Base-by-base conservation (phyloP, 2,113 vertebrate species). In the Amphilophus citrinellus region DNA sequence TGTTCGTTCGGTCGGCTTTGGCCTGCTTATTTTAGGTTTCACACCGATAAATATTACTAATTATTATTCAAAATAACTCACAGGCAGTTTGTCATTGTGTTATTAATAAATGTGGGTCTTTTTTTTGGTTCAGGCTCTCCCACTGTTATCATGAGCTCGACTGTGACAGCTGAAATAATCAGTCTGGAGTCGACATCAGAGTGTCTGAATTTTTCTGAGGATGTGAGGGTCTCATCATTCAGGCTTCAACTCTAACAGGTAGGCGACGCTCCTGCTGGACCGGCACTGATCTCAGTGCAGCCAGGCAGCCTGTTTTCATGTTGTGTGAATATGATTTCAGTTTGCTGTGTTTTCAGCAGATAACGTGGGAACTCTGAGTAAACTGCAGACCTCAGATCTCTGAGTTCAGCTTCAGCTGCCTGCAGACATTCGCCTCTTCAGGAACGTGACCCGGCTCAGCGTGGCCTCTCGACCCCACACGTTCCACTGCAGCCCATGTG, bases 381-480 rank as follows among this genome's bases (percentile, higher is more conserved):
- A 44, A 13, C 10, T 47, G 65, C 65, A 68, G 22, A 68, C 22
- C 65, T 18, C 65, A 4, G 63, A 68, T 27, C 42, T 10, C 63
- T 15, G 37, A 47, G 63, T 47, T 47, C 63, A 47, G 22, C 39
- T 27, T 47, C 39, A 68, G 39, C 39, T 68, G 63, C 63, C 15
- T 24, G 77, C 42, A 50, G 61, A 62, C 60, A 35, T 79, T 63
- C 30, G 35, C 77, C 44, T 11, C 44, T 50, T 53, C 61, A 73
- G 82, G 84, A 87, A 61, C 86, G 75, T 87, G 85, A 89, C 80
- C 89, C 13, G 61, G 61, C 37, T 42, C 80, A 27, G 5, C 47
- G 60, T 58, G 63, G 59, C 44, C 80, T 61, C n/a, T 68, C 66
- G 84, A 91, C 90, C 80, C 80, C 61, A 87, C 90, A 93, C 90